These are phyloP conservation scores for Eudyptes chrysolophus DNA, from an alignment of 2,113 vertebrate genomes.

Conservation along the genomic window DNA sequence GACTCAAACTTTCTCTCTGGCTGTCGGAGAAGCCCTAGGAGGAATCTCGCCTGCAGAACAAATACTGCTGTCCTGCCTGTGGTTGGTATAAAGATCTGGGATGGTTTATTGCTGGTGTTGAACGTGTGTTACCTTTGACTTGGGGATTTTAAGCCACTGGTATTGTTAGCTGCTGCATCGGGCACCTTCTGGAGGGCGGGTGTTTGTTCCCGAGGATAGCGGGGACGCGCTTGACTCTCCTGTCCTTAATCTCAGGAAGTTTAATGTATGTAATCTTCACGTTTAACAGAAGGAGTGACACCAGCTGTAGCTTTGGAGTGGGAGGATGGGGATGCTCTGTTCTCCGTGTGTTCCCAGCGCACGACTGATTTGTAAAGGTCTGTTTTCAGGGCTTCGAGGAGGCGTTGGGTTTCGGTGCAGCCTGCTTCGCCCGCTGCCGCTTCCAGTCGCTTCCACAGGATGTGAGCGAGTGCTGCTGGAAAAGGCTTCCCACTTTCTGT, in stretches of 20 bases:
- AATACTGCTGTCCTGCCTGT: not conserved
- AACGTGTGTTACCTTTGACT: accelerated
- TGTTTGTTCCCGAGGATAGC: not conserved
- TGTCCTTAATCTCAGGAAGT: not conserved
- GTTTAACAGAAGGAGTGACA: not conserved
- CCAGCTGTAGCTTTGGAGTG: not conserved
- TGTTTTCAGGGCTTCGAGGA: not conserved
- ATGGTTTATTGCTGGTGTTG: not conserved
- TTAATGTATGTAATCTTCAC: accelerated
- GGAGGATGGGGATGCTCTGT: not conserved
- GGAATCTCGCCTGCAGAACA: not conserved
- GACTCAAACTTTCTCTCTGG: not conserved
- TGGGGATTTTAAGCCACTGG: not conserved
- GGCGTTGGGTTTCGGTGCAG: not conserved
- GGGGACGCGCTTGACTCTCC: not conserved
- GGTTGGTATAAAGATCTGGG: not conserved
- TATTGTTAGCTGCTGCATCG: accelerated
- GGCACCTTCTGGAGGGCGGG: not conserved
- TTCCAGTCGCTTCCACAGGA: constrained; percentile 3
- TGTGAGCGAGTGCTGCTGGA: not conserved
- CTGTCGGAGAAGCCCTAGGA: not conserved
- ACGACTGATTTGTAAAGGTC: not conserved
- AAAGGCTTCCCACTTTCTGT: not conserved
- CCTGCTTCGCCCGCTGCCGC: not conserved
- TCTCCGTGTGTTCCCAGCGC: accelerated